Percentiles rank a stretch among this genome's conserved stretches.
Evolutionary conservation across 2,113 vertebrate species (phyloP).

Genomic region (Odontophorus gujanensis): DNA sequence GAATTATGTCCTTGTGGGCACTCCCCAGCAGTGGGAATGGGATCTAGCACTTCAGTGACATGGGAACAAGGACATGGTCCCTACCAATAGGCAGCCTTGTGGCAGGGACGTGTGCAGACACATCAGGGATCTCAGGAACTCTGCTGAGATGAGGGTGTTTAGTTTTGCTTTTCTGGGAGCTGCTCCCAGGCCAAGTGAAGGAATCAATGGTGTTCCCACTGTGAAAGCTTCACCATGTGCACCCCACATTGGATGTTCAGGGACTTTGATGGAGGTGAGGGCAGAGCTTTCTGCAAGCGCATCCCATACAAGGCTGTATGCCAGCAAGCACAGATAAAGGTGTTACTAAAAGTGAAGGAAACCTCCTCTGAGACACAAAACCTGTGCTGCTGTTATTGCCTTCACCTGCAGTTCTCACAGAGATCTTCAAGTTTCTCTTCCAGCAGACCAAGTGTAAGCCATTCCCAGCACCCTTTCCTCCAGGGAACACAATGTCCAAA

Average conservation of each 20-base stretch:
- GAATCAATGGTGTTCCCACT: not conserved
- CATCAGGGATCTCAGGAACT: fast-evolving
- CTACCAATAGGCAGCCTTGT: fast-evolving
- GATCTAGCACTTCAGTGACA: not conserved
- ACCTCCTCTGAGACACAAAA: not conserved
- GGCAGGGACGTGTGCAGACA: fast-evolving
- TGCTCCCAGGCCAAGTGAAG: not conserved
- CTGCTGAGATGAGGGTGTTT: not conserved
- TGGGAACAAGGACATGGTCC: not conserved
- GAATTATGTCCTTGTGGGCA: not conserved
- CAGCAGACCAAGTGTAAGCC: fast-evolving
- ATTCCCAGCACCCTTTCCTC: not conserved
- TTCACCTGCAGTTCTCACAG: not conserved
- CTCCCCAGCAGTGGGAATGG: not conserved
- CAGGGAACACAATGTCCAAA: not conserved
- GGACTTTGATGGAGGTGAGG: not conserved
- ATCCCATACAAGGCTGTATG: fast-evolving
- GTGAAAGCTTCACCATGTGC: not conserved
- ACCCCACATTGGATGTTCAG: too few relatives aligned
- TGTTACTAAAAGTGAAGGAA: not conserved
- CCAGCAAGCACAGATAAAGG: not conserved
- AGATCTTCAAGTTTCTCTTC: not conserved
- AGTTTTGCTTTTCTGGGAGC: not conserved
- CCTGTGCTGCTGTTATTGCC: not conserved
- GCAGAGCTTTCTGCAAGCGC: not conserved